phyloP scores from a whole-genome alignment of 2,797 vertebrate species.

The Pristis pectinata region DNA sequence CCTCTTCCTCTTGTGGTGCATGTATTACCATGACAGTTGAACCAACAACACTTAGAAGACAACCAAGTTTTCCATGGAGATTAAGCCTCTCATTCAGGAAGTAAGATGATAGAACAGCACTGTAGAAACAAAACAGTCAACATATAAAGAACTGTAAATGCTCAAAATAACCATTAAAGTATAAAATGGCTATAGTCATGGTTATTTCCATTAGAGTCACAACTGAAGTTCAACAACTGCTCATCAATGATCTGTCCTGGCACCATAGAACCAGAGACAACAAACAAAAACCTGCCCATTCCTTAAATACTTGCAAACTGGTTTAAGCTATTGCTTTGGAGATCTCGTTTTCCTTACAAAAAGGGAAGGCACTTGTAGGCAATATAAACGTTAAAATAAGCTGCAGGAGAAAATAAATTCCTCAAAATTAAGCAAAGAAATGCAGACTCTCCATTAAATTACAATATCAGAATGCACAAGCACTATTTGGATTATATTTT shows the following conservation, averaged over 20 bases:
- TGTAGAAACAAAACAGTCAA: slow-evolving; percentile 49
- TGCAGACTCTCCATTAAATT: not conserved
- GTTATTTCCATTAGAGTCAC: not conserved
- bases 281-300: not conserved
- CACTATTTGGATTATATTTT: too few species aligned
- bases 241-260: not conserved
- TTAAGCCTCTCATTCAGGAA: slow-evolving; percentile 93
- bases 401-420: not conserved
- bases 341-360: not conserved
- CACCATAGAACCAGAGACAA: not conserved
- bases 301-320: not conserved
- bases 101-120: slow-evolving; percentile 92
- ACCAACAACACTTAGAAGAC: slow-evolving; percentile 87
- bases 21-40: slow-evolving; percentile 98
- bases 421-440: not conserved
- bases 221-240: not conserved
- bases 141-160: not conserved
- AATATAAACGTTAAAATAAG: too few species aligned
- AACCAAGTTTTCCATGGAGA: slow-evolving; percentile 94
- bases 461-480: not conserved
- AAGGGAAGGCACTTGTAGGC: not conserved
- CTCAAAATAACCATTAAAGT: not conserved
- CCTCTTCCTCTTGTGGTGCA: slow-evolving; percentile 90
- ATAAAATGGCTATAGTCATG: not conserved
- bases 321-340: not conserved